Evolutionary conservation across 2,888 invertebrate species (phyloP), one percentile per base, ranked within the genome.

Genomic region (Scelioninae gen. 2): DNA sequence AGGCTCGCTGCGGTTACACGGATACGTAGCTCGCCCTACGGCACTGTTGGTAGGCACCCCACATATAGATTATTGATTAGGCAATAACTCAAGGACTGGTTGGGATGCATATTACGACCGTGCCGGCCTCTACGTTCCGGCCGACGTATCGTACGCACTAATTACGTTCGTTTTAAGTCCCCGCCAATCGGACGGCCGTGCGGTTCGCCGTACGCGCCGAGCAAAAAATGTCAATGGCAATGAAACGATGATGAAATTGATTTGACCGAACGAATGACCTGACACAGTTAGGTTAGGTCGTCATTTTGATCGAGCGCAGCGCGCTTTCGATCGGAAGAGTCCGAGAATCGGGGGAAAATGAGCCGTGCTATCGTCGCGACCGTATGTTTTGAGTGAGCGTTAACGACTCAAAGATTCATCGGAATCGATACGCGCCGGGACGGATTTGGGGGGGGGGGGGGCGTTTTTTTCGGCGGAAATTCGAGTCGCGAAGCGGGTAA

Each of bases 41-140:
- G 72, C 69, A 68, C 76, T 73, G 72, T 73, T 73, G 77, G 76
- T 78, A 77, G 77, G 78, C 79, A 80, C 84, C 74, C 74, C 82
- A 82, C 83, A 84, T 85, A 85, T 85, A 85, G 85, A 85, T 85
- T 85, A 85, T 85, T 85, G 85, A 85, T 85, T 85, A 84, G 84
- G 85, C 83, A 84, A 85, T 85, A 85, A 85, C 84, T 85, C 85
- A 85, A 85, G 85, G 84, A 85, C 85, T 85, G 83, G 84, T 83
- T 79, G 84, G 84, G 84, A 81, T 84, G 84, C 84, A 84, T 84
- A 85, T 85, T 85, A 83, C 83, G 83, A 81, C 82, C 84, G 83
- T 84, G 81, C 81, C 81, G 70, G 77, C 78, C 77, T 76, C 79
- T 74, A 79, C 78, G 78, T 76, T 79, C 78, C 76, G 78, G 28